A percentile compares a stretch with the other conserved stretches of the same genome.
Evolutionary conservation across 2,888 invertebrate species (phyloP).

Genomic region (Scelioninae gen. 2): DNA sequence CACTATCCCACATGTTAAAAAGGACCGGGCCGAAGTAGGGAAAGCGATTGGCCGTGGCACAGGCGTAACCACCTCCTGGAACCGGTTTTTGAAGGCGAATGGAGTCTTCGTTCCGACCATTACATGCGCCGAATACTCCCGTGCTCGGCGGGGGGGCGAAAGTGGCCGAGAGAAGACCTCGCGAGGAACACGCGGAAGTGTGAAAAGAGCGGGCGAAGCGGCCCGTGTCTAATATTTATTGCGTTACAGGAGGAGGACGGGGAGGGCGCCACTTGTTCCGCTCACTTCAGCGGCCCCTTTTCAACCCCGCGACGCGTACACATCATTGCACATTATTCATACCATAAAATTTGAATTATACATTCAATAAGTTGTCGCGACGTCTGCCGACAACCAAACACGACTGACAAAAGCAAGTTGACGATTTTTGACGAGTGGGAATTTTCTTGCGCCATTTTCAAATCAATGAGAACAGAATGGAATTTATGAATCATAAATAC

Average conservation of each 20-base stretch:
- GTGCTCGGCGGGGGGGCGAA: constrained; percentile 33
- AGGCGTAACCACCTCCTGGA: constrained; percentile 36
- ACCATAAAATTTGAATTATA: constrained; percentile 71
- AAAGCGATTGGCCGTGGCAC: constrained; percentile 29
- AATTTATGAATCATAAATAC: too few species aligned
- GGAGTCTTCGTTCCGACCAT: constrained; percentile 60
- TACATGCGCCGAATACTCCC: constrained; percentile 68
- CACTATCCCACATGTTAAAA: constrained; percentile 15
- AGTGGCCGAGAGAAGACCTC: constrained; percentile 34
- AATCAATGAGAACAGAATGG: too few species aligned
- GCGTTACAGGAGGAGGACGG: constrained; percentile 61
- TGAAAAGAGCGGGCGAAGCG: constrained; percentile 58
- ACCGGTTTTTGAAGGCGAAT: constrained; percentile 42
- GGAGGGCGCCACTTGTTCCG: constrained; percentile 47
- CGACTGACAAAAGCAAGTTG: constrained; percentile 3
- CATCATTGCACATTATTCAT: constrained; percentile 72
- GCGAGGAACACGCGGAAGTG: constrained; percentile 34
- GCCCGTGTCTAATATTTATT: constrained; percentile 70
- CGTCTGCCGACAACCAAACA: constrained; percentile 61
- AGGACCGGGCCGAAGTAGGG: neutral
- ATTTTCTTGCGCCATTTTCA: neutral
- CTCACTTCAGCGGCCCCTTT: constrained; percentile 48
- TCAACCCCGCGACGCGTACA: constrained; percentile 53
- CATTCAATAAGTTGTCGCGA: constrained; percentile 68
- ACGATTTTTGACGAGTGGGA: neutral